Evolutionary conservation across 2,888 invertebrate genomes (phyloP).

Genomic region (Sphinx pinastri): DNA sequence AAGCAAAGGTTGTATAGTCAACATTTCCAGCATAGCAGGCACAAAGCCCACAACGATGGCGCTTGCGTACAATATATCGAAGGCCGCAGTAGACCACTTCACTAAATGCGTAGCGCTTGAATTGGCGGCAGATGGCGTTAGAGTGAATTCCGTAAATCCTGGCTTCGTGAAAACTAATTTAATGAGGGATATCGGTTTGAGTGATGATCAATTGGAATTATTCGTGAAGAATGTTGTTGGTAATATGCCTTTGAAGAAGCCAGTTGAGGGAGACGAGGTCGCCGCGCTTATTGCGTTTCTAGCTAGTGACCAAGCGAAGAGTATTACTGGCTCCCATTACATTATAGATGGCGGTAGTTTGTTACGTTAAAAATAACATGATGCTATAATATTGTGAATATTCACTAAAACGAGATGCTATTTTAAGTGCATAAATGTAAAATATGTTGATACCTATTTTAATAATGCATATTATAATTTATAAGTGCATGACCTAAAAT

Average conservation of each 20-base stretch:
- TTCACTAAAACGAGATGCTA: no score
- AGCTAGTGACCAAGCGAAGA: slow-evolving; percentile 93
- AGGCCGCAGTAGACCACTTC: slow-evolving; percentile 96
- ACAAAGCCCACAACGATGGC: slow-evolving; percentile 86
- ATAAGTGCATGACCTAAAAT: no score
- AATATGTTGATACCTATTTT: no score
- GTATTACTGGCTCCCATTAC: slow-evolving; percentile 90
- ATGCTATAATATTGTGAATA: no score
- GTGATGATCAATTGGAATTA: slow-evolving; percentile 89
- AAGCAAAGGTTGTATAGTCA: slow-evolving; percentile 93
- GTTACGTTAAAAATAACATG: slow-evolving; percentile 46
- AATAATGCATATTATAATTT: no score
- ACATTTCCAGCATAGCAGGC: slow-evolving; percentile 95
- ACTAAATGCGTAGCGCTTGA: slow-evolving; percentile 96
- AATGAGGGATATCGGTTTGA: slow-evolving; percentile 86
- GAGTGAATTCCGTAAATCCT: slow-evolving; percentile 96
- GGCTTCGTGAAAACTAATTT: slow-evolving; percentile 95
- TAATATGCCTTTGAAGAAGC: slow-evolving; percentile 94
- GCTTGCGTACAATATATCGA: slow-evolving; percentile 94
- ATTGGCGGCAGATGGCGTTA: slow-evolving; percentile 89
- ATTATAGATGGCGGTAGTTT: slow-evolving; percentile 68
- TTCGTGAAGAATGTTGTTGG: slow-evolving; percentile 84
- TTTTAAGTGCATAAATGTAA: no score
- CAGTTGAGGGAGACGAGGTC: slow-evolving; percentile 92
- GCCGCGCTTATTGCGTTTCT: slow-evolving; percentile 94